Evolutionary conservation across 2,113 vertebrate genomes (phyloP).

Genomic region (Pedetes capensis): DNA sequence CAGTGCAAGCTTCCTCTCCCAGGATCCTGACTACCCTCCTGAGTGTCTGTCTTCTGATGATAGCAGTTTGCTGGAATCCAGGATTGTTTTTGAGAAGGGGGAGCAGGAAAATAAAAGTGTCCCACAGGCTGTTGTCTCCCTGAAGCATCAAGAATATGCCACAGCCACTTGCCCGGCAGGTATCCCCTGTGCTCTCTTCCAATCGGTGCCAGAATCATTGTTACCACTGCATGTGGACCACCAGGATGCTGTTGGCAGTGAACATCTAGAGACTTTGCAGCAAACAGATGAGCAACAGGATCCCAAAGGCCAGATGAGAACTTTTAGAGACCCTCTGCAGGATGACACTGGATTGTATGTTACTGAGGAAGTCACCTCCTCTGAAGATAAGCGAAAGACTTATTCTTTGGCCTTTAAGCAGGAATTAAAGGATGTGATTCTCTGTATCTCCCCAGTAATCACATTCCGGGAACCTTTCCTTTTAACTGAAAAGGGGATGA

Average conservation of each 20-base stretch:
- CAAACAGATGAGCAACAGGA: slow-evolving; percentile 80
- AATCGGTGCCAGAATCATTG: slow-evolving; percentile 78
- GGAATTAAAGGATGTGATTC: slow-evolving; percentile 96
- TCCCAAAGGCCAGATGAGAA: slow-evolving; percentile 84
- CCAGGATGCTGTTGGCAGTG: slow-evolving; percentile 66
- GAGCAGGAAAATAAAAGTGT: slow-evolving; percentile 71
- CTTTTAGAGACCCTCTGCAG: slow-evolving; percentile 95
- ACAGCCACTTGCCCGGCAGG: slow-evolving; percentile 52
- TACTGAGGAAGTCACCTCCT: slow-evolving; percentile 90
- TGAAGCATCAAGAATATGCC: slow-evolving; percentile 75
- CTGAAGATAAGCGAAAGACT: slow-evolving; percentile 93
- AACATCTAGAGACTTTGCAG: slow-evolving; percentile 63
- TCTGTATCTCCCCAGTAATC: slow-evolving; percentile 96
- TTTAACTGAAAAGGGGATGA: slow-evolving; percentile 90
- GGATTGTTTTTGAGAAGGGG: slow-evolving; percentile 75
- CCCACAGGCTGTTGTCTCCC: not conserved
- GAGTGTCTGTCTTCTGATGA: slow-evolving; percentile 81
- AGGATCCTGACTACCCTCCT: slow-evolving; percentile 78
- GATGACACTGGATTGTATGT: slow-evolving; percentile 95
- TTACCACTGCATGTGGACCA: slow-evolving; percentile 86
- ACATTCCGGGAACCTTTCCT: slow-evolving; percentile 94
- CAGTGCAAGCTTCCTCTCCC: slow-evolving; percentile 68
- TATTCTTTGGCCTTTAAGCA: slow-evolving; percentile 93
- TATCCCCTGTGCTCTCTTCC: slow-evolving; percentile 70
- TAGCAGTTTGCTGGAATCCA: slow-evolving; percentile 72